These are phyloP conservation scores for Anableps anableps DNA, from an alignment of 2,797 vertebrate species.

Conservation along the genomic window DNA sequence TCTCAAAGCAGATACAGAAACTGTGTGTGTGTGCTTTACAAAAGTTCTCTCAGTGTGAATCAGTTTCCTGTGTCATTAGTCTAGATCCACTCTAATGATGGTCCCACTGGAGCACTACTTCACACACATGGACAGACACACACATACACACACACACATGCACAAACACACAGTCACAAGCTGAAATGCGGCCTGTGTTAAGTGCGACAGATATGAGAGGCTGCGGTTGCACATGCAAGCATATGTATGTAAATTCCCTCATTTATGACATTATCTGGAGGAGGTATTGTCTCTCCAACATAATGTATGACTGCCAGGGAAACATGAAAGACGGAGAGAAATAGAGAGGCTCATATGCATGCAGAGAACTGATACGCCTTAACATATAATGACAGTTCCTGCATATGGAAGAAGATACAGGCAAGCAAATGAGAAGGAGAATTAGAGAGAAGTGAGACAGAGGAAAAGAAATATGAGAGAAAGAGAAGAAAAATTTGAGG, in stretches of 20 bases:
- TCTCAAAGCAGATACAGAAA: conserved; percentile 23
- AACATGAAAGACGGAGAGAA: conserved; percentile 73
- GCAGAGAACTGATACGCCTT: conserved; percentile 72
- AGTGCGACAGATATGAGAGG: conserved; percentile 66
- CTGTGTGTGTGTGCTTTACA: conserved; percentile 48
- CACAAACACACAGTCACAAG: background rate
- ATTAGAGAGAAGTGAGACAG: conserved; percentile 57
- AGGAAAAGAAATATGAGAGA: conserved; percentile 40
- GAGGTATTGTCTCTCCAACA: conserved; percentile 82
- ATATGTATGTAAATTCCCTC: conserved; percentile 85
- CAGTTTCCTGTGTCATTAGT: conserved; percentile 83
- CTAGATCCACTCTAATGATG: conserved; percentile 84
- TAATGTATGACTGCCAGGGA: conserved; percentile 79
- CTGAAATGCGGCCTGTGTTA: conserved; percentile 49
- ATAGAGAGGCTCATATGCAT: conserved; percentile 67
- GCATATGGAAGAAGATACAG: conserved; percentile 69
- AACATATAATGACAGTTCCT: conserved; percentile 79
- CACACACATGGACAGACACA: conserved; percentile 50
- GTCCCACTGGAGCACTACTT: conserved; percentile 82
- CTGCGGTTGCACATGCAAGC: conserved; percentile 68
- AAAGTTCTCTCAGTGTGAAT: conserved; percentile 76
- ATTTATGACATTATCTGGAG: conserved; percentile 87
- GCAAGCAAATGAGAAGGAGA: conserved; percentile 66
- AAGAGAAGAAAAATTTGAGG: conserved; percentile 32
- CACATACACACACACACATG: conserved; percentile 18